phyloP scores from a whole-genome alignment of 1,140 invertebrate species.

The Drosophila bocqueti region DNA sequence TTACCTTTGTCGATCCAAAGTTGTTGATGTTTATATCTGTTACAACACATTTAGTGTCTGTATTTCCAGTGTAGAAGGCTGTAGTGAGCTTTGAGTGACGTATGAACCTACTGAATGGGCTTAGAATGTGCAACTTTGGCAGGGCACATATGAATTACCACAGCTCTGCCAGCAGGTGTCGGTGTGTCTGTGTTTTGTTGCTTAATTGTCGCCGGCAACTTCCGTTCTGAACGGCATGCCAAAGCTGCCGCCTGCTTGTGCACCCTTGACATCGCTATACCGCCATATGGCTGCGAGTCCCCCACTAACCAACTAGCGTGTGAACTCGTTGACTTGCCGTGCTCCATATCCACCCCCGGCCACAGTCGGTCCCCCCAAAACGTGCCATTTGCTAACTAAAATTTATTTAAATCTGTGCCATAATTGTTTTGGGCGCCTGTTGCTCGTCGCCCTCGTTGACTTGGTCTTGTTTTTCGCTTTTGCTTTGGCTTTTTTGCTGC shows the following conservation, averaged over 20 bases:
- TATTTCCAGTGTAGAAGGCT: neutral
- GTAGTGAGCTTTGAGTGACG: conserved; percentile 22
- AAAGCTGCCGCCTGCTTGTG: conserved; percentile 61
- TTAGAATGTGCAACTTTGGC: conserved; percentile 36
- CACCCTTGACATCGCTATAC: conserved; percentile 63
- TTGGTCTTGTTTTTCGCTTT: conserved; percentile 45
- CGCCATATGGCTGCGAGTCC: conserved; percentile 6
- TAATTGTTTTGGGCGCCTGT: conserved; percentile 77
- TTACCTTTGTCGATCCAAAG: neutral
- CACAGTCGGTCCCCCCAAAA: neutral
- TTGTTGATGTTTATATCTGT: neutral
- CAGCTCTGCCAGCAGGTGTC: neutral
- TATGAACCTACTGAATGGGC: conserved; percentile 31
- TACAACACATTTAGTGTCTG: fast-evolving
- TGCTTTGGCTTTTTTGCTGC: conserved; percentile 30
- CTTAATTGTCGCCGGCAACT: conserved; percentile 66
- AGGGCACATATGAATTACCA: neutral
- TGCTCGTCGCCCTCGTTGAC: conserved; percentile 47
- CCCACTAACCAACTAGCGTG: conserved; percentile 51
- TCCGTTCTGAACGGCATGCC: conserved; percentile 59
- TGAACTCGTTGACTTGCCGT: conserved; percentile 59
- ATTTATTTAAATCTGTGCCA: conserved; percentile 80
- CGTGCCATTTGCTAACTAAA: conserved; percentile 44
- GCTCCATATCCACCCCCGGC: conserved; percentile 17
- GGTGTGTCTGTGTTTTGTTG: conserved; percentile 33